Evolutionary conservation across 2,113 vertebrate genomes (phyloP).

Genomic region (Scomber scombrus): DNA sequence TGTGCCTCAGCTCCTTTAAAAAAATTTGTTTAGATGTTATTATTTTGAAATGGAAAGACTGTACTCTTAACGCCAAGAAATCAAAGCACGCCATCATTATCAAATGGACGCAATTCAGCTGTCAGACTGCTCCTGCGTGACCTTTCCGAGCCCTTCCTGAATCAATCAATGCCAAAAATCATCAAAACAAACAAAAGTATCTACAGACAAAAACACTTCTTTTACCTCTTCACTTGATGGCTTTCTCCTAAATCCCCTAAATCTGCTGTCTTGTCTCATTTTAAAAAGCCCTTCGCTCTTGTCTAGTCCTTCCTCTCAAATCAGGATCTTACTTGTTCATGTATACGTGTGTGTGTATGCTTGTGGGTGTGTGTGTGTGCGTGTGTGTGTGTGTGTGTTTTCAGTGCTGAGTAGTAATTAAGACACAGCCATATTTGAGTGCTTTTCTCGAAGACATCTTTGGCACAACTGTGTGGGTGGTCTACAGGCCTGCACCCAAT

Average conservation of each 20-base stretch:
- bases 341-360: no score
- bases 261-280: conserved; percentile 27
- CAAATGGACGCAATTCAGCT: neutral
- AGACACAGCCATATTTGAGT: conserved; percentile 76
- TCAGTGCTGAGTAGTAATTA: conserved; percentile 75
- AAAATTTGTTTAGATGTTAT: neutral
- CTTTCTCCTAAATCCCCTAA: conserved; percentile 39
- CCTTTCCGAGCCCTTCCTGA: neutral
- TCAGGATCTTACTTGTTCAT: conserved; percentile 61
- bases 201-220: neutral
- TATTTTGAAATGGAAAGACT: neutral
- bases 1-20: neutral
- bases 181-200: conserved; percentile 30
- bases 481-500: conserved; percentile 80
- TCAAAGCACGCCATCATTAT: neutral
- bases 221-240: neutral
- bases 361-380: no score
- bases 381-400: conserved; percentile 51
- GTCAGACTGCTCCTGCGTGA: neutral
- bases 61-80: neutral
- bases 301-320: conserved; percentile 60
- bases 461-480: conserved; percentile 82
- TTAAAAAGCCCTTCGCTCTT: conserved; percentile 47
- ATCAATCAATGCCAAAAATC: neutral
- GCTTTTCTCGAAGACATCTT: conserved; percentile 75